phyloP scores from a whole-genome alignment of 1,140 invertebrate genomes.

The Drosophila kohkoa region DNA sequence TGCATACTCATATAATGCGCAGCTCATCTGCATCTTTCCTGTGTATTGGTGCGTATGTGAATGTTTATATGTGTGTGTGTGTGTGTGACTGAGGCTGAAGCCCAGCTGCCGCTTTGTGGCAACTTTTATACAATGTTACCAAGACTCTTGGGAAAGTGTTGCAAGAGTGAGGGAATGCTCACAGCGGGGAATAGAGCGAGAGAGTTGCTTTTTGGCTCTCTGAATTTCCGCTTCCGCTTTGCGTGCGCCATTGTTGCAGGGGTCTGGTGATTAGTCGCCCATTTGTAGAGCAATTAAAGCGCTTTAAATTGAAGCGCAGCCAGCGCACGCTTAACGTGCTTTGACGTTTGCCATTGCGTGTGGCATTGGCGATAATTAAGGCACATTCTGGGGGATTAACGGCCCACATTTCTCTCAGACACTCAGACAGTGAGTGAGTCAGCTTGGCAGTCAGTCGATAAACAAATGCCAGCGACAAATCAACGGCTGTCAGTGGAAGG shows the following conservation, averaged over 20 bases:
- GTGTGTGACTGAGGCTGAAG: conserved; percentile 28
- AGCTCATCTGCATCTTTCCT: conserved; percentile 68
- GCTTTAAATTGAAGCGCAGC: conserved; percentile 69
- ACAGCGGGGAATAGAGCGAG: background rate
- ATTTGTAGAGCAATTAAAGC: conserved; percentile 79
- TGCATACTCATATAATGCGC: conserved; percentile 47
- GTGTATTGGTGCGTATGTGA: conserved; percentile 18
- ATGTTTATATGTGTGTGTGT: conserved; percentile 14
- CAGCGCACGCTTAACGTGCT: conserved; percentile 65
- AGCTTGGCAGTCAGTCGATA: conserved; percentile 26
- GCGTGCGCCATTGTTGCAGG: conserved; percentile 36
- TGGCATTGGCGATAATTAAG: conserved; percentile 60
- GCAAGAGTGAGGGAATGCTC: background rate
- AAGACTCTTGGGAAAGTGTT: conserved; percentile 48
- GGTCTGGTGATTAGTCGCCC: conserved; percentile 57
- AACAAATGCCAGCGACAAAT: conserved; percentile 58
- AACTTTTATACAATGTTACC: conserved; percentile 70
- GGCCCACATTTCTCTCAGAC: conserved; percentile 14
- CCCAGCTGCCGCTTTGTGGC: conserved; percentile 64
- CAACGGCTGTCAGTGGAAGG: conserved; percentile 17
- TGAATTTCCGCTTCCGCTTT: conserved; percentile 51
- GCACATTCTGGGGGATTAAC: conserved; percentile 66
- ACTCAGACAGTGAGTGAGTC: background rate
- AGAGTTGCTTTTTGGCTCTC: conserved; percentile 26
- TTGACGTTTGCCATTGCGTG: conserved; percentile 27